Conservation (phyloP, 2,797 vertebrate species). For the Peromyscus nudipes region DNA sequence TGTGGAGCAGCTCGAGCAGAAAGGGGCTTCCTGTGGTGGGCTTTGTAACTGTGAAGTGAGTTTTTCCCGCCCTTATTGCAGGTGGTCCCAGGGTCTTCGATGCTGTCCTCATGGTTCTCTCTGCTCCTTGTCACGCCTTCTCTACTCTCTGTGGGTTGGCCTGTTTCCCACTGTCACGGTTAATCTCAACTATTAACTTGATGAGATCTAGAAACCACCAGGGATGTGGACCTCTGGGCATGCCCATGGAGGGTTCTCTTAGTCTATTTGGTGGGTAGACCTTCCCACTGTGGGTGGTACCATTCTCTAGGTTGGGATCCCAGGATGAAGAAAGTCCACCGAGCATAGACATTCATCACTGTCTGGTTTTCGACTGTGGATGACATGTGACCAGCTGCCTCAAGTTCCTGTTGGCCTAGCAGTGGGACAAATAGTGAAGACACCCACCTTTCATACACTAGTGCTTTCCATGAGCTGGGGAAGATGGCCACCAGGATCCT, state of each 20-base stretch:
- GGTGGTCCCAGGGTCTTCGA: neutral
- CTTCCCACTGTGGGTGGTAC: neutral
- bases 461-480: slow-evolving; percentile 25
- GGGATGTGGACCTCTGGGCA: neutral
- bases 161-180: neutral
- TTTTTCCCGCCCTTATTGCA: slow-evolving; percentile 6
- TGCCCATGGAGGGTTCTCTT: neutral
- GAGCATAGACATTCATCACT: neutral
- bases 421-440: neutral
- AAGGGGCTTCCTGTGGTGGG: neutral
- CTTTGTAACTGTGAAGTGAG: neutral
- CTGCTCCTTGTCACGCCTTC: neutral
- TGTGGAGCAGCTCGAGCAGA: neutral
- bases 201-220: neutral
- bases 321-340: neutral
- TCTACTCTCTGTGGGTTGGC: slow-evolving; percentile 10
- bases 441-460: neutral
- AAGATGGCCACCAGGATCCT: neutral
- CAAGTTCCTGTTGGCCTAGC: neutral
- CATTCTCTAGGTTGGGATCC: neutral
- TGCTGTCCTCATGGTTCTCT: neutral
- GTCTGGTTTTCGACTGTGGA: neutral
- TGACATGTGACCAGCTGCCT: neutral
- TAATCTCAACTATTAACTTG: neutral
- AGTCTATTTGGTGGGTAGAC: neutral